Percentiles rank a stretch among this genome's conserved stretches.
phyloP scores from a whole-genome alignment of 2,113 vertebrate species.

The Balaeniceps rex region DNA sequence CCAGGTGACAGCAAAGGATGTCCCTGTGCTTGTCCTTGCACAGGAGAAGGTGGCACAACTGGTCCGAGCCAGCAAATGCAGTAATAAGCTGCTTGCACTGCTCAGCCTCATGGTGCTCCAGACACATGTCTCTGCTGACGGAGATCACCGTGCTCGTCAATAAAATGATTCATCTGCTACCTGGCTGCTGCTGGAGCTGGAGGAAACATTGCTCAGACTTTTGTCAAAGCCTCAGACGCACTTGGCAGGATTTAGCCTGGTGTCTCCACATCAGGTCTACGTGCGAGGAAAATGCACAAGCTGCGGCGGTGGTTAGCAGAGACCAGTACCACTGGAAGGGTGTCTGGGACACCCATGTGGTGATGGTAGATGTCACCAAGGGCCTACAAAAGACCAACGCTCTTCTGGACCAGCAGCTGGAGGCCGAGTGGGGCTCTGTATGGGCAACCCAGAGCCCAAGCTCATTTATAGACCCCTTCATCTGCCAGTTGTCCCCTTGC shows the following conservation, averaged over 20 bases:
- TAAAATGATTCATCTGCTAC: background rate
- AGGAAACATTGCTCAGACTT: background rate
- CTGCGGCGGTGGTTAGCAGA: background rate
- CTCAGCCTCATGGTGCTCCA: background rate
- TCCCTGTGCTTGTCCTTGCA: background rate
- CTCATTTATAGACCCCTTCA: background rate
- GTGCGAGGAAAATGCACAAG: background rate
- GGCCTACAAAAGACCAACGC: accelerated
- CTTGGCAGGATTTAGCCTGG: background rate
- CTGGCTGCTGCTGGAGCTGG: background rate
- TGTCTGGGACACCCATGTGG: no score
- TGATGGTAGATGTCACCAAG: background rate
- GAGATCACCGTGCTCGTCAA: background rate
- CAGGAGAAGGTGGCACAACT: background rate
- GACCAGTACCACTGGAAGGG: background rate
- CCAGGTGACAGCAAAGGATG: background rate
- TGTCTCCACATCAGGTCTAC: accelerated
- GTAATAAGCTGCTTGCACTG: background rate
- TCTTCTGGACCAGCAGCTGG: background rate
- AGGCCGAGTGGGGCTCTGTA: accelerated
- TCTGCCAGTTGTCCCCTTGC: background rate
- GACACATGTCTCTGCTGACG: background rate
- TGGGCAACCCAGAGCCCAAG: background rate
- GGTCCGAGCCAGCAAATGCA: background rate
- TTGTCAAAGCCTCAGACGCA: background rate